Base-by-base conservation (phyloP, 1,140 invertebrate species). In the Macrobrachium rosenbergii region DNA sequence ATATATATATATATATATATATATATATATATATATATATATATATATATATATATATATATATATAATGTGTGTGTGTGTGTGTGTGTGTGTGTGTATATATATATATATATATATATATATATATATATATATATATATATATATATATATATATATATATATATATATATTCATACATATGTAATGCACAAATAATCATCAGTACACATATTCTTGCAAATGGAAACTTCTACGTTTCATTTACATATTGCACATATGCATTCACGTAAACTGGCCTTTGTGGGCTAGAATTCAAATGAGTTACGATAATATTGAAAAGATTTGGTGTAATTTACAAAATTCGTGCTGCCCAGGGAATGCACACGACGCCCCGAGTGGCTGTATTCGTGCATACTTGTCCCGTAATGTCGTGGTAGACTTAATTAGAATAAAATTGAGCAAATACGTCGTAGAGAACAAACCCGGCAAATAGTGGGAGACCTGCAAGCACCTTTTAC, bases 61-160 rank as follows among this genome's bases (percentile, higher is more conserved):
- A n/a, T n/a, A n/a, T n/a, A n/a, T n/a, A n/a, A n/a, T n/a, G n/a
- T n/a, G n/a, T n/a, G n/a, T n/a, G n/a, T n/a, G n/a, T n/a, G n/a
- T n/a, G n/a, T n/a, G n/a, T n/a, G n/a, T n/a, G n/a, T n/a, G n/a
- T n/a, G n/a, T n/a, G 12, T 64, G 12, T 23, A 64, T 64, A 64
- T 23, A 64, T 64, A 64, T 64, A 64, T 64, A 64, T 64, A 64
- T 64, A 64, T 64, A 64, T 64, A 64, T 64, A 64, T 64, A 64
- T 64, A 64, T 64, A 64, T 64, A 64, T 64, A 64, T 64, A 64
- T 64, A 64, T 67, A 67, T 67, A 67, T 67, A 12, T 67, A 67
- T 67, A 67, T 67, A 67, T 0, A 67, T 67, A 67, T 17, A 67
- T 67, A 67, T 67, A 67, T 67, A 67, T 67, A 67, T 67, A 67